Base-by-base conservation (phyloP, 2,888 invertebrate genomes). In the Steromphala cineraria region DNA sequence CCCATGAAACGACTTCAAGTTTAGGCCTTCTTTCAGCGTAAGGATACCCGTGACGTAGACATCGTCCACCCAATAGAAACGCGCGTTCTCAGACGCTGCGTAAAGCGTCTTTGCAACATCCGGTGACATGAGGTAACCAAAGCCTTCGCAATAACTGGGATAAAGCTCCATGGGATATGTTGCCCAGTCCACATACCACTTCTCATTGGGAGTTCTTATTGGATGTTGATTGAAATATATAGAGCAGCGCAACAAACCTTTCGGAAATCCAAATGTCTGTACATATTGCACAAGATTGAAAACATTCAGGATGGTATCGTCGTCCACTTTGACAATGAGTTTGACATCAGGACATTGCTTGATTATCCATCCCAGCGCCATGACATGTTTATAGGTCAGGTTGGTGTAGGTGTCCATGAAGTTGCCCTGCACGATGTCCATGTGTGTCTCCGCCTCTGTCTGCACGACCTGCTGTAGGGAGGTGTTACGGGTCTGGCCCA, bases 231-330 rank as follows among this genome's bases (percentile, higher is more conserved):
- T 85, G 15, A 31, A 80, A 36, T 79, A 86, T 7, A 85, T 82
- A 10, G 88, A 87, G 77, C 90, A 90, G 67, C 87, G 88, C 0
- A 89, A 56, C 52, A 86, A 85, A 53, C 85, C 81, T 46, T 84
- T 56, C 21, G 80, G 10, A 46, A 78, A 52, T 31, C 83, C 84
- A 55, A 83, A 82, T 0, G 81, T 83, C 0, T 40, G 31, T 4
- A 90, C 80, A 77, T 87, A 88, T 8, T 85, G 80, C 46, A 96
- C 93, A 84, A 95, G 94, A 87, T 95, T 95, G 40, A 96, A 92
- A 91, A 89, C 81, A 78, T 93, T 92, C 7, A 93, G 88, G 81
- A 93, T 89, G 0, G 91, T 91, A 75, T 93, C 93, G 81, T 93
- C 93, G 81, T 93, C 93, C 2, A 88, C 87, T 82, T 93, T 93